phyloP scores from a whole-genome alignment of 1,140 invertebrate genomes.

The Laupala kohalensis region DNA sequence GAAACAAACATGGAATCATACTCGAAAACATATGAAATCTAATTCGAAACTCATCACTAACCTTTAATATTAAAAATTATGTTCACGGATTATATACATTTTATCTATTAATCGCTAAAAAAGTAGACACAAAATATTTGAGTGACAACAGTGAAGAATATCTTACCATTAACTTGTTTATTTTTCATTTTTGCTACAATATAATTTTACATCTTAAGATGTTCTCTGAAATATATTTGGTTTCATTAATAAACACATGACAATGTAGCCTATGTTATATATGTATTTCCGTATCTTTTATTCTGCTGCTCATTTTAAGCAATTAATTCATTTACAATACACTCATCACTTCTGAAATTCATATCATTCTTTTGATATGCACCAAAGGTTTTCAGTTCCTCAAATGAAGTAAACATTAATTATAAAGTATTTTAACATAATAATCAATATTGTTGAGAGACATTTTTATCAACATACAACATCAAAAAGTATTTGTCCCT shows the following conservation, averaged over 20 bases:
- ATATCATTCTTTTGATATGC: not conserved
- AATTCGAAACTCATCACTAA: too few species aligned
- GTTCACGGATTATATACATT: too few species aligned
- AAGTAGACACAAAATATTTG: too few species aligned
- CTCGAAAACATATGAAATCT: too few species aligned
- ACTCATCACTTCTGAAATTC: not conserved
- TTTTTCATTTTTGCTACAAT: not conserved
- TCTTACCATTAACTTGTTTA: not conserved
- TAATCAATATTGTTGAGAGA: not conserved
- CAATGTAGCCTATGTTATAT: not conserved
- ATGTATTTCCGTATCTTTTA: not conserved
- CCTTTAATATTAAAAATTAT: too few species aligned
- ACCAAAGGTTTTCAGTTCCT: not conserved
- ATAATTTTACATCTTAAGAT: not conserved
- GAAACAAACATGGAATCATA: too few species aligned
- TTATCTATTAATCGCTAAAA: too few species aligned
- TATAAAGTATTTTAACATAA: not conserved
- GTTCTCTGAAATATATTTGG: not conserved
- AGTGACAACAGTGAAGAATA: too few species aligned
- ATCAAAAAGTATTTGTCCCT: not conserved
- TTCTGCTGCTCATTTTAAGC: not conserved
- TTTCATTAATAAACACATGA: not conserved
- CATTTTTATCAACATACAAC: not conserved
- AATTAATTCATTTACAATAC: not conserved
- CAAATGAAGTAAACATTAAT: not conserved